Evolutionary conservation across 2,888 invertebrate species (phyloP), one percentile per base, ranked within the genome.

Genomic region (Drosophila anceps): DNA sequence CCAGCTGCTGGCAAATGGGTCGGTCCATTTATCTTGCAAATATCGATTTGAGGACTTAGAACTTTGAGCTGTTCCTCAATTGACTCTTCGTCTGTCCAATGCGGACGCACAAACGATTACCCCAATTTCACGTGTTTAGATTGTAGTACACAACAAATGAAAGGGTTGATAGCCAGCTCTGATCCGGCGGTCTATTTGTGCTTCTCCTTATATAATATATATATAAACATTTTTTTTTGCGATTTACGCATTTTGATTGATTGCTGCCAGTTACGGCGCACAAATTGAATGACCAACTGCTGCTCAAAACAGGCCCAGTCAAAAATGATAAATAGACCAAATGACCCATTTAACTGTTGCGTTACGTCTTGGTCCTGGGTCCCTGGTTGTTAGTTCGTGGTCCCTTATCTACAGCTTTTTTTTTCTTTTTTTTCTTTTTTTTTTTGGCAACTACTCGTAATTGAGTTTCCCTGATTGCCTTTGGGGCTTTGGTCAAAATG

Each of bases 251-350:
- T 78, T 81, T 81, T 81, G 82, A 81, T 81, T 81, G 81, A 81
- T 81, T 73, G 77, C 77, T 68, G 81, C 76, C 77, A 76, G 81
- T 79, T 78, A 73, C 71, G 64, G 69, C 31, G 58, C 73, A 79
- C 81, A 82, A 81, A 81, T 81, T 76, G 79, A 78, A 81, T 81
- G 81, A 73, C 81, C 81, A 81, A 81, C 74, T 81, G 76, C 76
- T 81, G 75, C 72, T 27, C 51, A 41, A 43, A 27, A 27, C 67
- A 41, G 48, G 57, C 71, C 58, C 70, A 77, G 81, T 75, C 81
- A 75, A 69, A 72, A 73, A 76, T 81, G 82, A 81, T 81, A 81
- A 81, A 81, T 81, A 79, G 76, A 58, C 79, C 67, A 67, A 73
- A 70, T 82, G 76, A 79, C 72, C 81, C 71, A 78, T 80, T 81